phyloP scores from a whole-genome alignment of 2,113 vertebrate genomes.

The Ceyx cyanopectus region DNA sequence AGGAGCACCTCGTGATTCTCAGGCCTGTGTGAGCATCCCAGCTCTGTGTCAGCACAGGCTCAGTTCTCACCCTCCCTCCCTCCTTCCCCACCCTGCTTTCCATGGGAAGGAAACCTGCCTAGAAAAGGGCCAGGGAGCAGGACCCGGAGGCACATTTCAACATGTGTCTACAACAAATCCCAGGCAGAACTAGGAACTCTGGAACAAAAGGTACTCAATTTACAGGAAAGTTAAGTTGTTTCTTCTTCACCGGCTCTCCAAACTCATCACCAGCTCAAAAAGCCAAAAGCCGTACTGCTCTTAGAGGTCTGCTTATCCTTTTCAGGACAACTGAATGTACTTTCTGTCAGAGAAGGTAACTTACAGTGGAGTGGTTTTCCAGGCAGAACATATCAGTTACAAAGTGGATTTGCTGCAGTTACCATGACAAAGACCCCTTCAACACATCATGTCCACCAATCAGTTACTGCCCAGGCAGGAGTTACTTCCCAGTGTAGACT shows the following conservation, averaged over 20 bases:
- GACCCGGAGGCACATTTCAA: not conserved
- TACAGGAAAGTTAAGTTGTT: not conserved
- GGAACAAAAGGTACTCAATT: not conserved
- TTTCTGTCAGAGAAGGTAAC: not conserved
- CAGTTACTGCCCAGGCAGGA: not conserved
- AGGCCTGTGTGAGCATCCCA: not conserved
- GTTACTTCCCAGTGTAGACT: not conserved
- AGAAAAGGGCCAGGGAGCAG: not conserved
- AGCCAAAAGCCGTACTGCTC: not conserved
- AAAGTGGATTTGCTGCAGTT: not conserved
- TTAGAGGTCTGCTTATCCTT: not conserved
- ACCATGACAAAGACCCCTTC: not conserved
- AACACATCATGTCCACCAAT: not conserved
- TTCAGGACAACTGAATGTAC: not conserved
- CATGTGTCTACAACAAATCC: not conserved
- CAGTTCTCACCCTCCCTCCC: not conserved
- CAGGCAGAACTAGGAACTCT: rapidly evolving
- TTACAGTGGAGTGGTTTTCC: rapidly evolving
- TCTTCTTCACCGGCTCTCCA: not conserved
- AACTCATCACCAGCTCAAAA: not conserved
- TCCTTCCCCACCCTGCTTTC: not conserved
- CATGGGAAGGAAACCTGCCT: not conserved
- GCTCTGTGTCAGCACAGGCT: conserved; percentile 20
- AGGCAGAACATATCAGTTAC: not conserved
- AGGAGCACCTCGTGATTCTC: not conserved